Conservation (phyloP, 1,140 invertebrate species). For the Lepidurus couesii region DNA sequence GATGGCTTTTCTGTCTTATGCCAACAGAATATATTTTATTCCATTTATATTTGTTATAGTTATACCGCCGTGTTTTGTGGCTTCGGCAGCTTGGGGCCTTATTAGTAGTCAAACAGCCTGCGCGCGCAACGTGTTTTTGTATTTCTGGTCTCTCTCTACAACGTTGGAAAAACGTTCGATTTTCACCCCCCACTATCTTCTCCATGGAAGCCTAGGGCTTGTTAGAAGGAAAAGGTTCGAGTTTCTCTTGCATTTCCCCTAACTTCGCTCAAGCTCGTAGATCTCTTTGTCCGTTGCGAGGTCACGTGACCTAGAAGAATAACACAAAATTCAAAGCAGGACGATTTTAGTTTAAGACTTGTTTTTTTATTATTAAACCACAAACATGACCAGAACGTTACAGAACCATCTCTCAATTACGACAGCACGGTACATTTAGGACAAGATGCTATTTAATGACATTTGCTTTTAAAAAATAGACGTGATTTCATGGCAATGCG, state of each 20-base stretch:
- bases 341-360: background rate
- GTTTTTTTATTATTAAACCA: background rate
- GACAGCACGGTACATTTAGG: too few species aligned
- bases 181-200: background rate
- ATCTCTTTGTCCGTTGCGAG: too few species aligned
- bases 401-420: background rate
- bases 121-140: too few species aligned
- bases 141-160: background rate
- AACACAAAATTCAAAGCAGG: background rate
- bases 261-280: too few species aligned
- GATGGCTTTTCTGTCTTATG: background rate
- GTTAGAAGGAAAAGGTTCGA: too few species aligned
- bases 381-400: background rate
- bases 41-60: background rate
- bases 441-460: too few species aligned
- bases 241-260: too few species aligned
- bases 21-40: background rate
- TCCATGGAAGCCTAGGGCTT: too few species aligned
- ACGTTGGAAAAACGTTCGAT: background rate
- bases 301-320: background rate
- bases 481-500: background rate
- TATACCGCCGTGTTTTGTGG: slow-evolving; percentile 8
- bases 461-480: too few species aligned
- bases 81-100: background rate
- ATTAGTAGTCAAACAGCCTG: background rate